Base-by-base conservation (phyloP, 2,797 vertebrate genomes). In the Sebastes miniatus region DNA sequence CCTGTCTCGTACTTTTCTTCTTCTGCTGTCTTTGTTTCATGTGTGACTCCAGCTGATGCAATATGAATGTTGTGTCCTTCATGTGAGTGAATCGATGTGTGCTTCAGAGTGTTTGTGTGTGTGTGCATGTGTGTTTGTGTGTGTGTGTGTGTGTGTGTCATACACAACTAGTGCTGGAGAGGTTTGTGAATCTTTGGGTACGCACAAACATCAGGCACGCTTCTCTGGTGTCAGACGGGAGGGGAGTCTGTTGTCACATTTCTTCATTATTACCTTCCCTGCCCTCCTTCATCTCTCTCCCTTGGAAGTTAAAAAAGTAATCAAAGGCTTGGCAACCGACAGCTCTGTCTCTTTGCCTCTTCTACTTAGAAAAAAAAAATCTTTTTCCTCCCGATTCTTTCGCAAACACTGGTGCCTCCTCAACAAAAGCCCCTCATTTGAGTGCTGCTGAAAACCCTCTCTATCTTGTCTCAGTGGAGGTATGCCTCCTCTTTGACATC, bases 261-360 rank as follows among this genome's bases (percentile, higher is more conserved):
- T 85, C 73, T 88, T 90, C 85, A 86, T 90, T 86, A 81, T 94
- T 90, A 91, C 83, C 87, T 92, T 62, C 80, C 76, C 73, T 81
- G 72, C 82, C 80, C 81, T 83, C 83, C 83, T 88, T 90, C 87
- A 91, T 88, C 71, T 86, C 31, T 47, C 67, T 85, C 86, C 77
- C 82, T 83, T 80, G 80, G 78, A 91, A 90, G 91, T 88, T 81
- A 83, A 93, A 92, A 91, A 91, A 87, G 81, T 80, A 87, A 93
- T 92, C 83, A 93, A 89, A 92, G 81, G 76, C 76, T 79, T 76
- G 43, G 70, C 67, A 80, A 87, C 76, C 20, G 69, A 86, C 84
- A 88, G 82, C 80, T 76, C 77, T 43, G 74, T 70, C 71, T 82
- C 68, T 76, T 72, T 73, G 43, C 80, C 43, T 81, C 59, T 80